Evolutionary conservation across 2,888 invertebrate genomes (phyloP), one percentile per base, ranked within the genome.

Genomic region (Carpatolechia fugitivella): DNA sequence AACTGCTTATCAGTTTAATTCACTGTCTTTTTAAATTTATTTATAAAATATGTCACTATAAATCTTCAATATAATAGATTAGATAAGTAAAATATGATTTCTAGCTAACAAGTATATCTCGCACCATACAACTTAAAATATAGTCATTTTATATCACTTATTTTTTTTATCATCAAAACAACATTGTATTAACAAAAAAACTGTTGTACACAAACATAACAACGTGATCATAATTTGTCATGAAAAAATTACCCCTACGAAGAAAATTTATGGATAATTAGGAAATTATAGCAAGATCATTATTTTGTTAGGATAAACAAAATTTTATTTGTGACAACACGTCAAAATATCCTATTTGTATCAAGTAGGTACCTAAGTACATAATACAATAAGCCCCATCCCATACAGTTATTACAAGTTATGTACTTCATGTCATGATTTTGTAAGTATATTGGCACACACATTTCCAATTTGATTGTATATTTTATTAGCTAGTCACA

Each of bases 1-100:
- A 84, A 82, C 79, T 76, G 77, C 72, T 74, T 72, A 72, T 70
- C 70, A 62, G 61, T 80, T 78, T 78, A 76, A 69, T 80, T 60
- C 58, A 61, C 67, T 66, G 65, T 72, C 70, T 74, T 72, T 70
- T 67, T 66, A 56, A 62, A 65, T 64, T 69, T 61, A 63, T 62
- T 60, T 66, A 59, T 61, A 62, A 65, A 68, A 67, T 64, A 60
- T 64, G 41, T 54, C 54, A 55, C 52, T 56, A 48, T 52, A 50
- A 52, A 47, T 49, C 47, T 46, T 41, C 33, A 44, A 29, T 44
- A 58, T 56, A 50, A 50, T 50, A 50, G 24, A 44, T 20, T 24
- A 18, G 35, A 35, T 44, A 44, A 29, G 50, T 38, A 50, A 49
- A 49, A 49, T 33, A 30, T 33, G 33, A 10, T 31, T 49, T 11